These are phyloP conservation scores for Xestia sexstrigata DNA, from an alignment of 2,888 invertebrate species.

Conservation along the genomic window DNA sequence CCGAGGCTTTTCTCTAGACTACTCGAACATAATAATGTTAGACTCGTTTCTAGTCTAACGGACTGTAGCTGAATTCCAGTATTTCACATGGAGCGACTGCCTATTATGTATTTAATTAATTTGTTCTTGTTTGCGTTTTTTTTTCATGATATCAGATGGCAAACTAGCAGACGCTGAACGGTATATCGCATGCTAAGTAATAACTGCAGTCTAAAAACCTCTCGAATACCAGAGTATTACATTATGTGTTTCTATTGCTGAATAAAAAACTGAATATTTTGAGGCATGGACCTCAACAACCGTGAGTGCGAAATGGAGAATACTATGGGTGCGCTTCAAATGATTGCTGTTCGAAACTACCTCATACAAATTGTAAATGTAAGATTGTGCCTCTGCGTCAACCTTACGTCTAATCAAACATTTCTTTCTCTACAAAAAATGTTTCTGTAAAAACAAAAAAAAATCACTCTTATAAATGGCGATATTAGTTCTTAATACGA, in stretches of 20 bases:
- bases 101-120: too few species aligned
- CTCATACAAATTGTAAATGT: neutral
- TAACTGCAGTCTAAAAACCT: neutral
- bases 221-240: neutral
- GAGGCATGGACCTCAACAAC: neutral
- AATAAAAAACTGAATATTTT: neutral
- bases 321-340: neutral
- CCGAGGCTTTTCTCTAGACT: neutral
- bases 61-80: neutral
- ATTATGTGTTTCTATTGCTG: neutral
- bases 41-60: neutral
- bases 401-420: neutral
- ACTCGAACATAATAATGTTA: neutral
- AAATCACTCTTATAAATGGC: neutral
- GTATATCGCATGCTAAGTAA: neutral
- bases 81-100: neutral
- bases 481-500: conserved; percentile 20
- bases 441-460: neutral
- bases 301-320: neutral
- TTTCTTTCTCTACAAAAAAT: neutral
- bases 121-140: too few species aligned
- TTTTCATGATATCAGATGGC: too few species aligned
- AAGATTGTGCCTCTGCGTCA: neutral
- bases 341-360: neutral
- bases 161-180: neutral